Percentiles rank a stretch among this genome's conserved stretches.
phyloP scores from a whole-genome alignment of 37 sponge, comb jelly and placozoan species.

The Haliclona indistincta region DNA sequence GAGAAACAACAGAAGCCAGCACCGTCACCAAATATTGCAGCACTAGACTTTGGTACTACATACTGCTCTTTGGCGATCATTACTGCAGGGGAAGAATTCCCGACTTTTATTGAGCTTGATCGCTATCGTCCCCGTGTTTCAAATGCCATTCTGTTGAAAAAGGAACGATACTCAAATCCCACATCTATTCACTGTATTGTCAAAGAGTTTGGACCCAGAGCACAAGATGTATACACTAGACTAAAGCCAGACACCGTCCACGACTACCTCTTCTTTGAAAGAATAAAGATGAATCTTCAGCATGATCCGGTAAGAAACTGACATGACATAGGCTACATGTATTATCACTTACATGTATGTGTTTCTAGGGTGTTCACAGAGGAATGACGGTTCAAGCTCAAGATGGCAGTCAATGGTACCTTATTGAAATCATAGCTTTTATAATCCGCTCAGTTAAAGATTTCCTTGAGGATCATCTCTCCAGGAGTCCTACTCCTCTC shows the following conservation, averaged over 20 bases:
- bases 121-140: constrained; percentile 30
- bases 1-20: no score
- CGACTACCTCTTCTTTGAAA: constrained; percentile 35
- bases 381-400: constrained; percentile 19
- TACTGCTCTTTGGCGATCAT: constrained; percentile 49
- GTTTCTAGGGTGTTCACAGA: constrained; percentile 27
- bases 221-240: constrained; percentile 13
- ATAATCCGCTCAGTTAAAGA: constrained; percentile 43
- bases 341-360: background rate
- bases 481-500: background rate
- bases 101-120: background rate
- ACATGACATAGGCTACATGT: background rate
- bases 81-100: background rate
- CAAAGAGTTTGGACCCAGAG: constrained; percentile 33
- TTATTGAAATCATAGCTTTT: constrained; percentile 51
- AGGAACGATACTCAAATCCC: background rate
- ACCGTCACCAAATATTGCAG: constrained; percentile 45
- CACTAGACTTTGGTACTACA: constrained; percentile 54
- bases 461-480: background rate
- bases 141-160: constrained; percentile 41
- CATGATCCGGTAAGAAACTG: constrained; percentile 38
- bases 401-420: constrained; percentile 33
- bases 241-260: background rate
- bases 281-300: constrained; percentile 50
- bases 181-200: no score